Evolutionary conservation across 2,113 vertebrate species (phyloP).

Genomic region (Terrapene triunguis): DNA sequence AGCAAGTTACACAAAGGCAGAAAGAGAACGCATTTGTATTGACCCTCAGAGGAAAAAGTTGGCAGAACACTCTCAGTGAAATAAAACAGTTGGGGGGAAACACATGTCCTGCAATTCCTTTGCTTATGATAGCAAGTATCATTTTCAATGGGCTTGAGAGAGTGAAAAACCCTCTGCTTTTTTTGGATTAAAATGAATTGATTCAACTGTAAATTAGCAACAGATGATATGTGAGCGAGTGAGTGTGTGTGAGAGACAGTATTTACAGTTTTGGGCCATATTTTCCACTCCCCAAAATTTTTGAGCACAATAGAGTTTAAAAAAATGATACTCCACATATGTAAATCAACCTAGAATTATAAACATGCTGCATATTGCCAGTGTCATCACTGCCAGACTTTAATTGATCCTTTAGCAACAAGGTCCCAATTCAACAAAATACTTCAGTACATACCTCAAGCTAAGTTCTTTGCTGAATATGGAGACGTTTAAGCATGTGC

Average conservation of each 20-base stretch:
- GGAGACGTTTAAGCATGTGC: not conserved
- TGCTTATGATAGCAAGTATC: slow-evolving; percentile 46
- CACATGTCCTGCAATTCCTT: slow-evolving; percentile 31
- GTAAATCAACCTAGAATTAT: slow-evolving; percentile 18
- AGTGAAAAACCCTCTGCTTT: slow-evolving; percentile 49
- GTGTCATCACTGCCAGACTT: fast-evolving
- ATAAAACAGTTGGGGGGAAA: slow-evolving; percentile 52
- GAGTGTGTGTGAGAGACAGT: slow-evolving; percentile 15
- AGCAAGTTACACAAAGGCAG: slow-evolving; percentile 55
- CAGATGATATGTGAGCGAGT: slow-evolving; percentile 50
- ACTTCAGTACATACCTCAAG: not conserved
- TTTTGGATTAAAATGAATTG: slow-evolving; percentile 68
- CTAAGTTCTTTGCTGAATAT: not conserved
- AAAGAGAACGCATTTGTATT: slow-evolving; percentile 58
- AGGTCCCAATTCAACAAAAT: fast-evolving
- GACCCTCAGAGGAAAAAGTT: slow-evolving; percentile 55
- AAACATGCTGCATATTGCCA: not conserved
- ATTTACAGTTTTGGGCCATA: slow-evolving; percentile 28
- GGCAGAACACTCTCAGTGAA: slow-evolving; percentile 61
- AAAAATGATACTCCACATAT: not conserved
- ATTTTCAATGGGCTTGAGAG: slow-evolving; percentile 57
- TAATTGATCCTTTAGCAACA: not conserved
- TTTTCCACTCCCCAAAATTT: not conserved
- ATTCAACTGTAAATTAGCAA: slow-evolving; percentile 64
- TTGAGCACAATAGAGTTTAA: not conserved